Percentiles rank a stretch among this genome's conserved stretches.
Evolutionary conservation across 2,888 invertebrate genomes (phyloP).

Genomic region (Scaptodrosophila latifasciaeformis): DNA sequence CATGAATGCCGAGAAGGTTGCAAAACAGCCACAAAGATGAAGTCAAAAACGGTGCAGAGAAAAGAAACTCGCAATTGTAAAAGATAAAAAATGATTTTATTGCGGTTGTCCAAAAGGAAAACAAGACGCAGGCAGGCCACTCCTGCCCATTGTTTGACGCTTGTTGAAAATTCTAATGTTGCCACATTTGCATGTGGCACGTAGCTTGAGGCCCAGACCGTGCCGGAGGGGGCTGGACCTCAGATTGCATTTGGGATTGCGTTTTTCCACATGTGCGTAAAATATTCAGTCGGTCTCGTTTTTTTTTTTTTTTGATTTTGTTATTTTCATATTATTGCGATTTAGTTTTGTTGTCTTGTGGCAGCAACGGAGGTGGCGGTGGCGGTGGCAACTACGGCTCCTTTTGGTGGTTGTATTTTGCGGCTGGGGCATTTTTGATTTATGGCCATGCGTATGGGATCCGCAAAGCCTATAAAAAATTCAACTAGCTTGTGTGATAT

Average conservation of each 20-base stretch:
- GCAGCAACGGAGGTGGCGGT: not conserved
- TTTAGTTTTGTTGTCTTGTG: conserved; percentile 37
- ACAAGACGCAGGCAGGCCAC: too few species aligned
- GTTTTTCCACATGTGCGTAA: conserved; percentile 18
- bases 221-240: not conserved
- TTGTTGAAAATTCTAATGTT: conserved; percentile 73
- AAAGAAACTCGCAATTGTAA: conserved; percentile 16
- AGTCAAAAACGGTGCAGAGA: conserved; percentile 49
- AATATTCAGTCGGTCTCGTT: conserved; percentile 26
- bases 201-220: conserved; percentile 52
- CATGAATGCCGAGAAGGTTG: too few species aligned
- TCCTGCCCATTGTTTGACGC: conserved; percentile 30
- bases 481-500: conserved; percentile 4
- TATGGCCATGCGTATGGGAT: conserved; percentile 42
- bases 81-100: conserved; percentile 57
- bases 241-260: conserved; percentile 53
- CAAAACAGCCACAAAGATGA: conserved; percentile 6
- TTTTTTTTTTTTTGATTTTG: too few species aligned
- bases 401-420: conserved; percentile 34
- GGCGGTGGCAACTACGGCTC: not conserved
- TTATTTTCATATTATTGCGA: conserved; percentile 53
- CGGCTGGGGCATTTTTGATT: conserved; percentile 40
- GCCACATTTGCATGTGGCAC: conserved; percentile 63
- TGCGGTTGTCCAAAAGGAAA: conserved; percentile 50
- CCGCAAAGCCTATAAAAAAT: conserved; percentile 7